Conservation (phyloP, 1,140 invertebrate genomes). For the Conus ventricosus region DNA sequence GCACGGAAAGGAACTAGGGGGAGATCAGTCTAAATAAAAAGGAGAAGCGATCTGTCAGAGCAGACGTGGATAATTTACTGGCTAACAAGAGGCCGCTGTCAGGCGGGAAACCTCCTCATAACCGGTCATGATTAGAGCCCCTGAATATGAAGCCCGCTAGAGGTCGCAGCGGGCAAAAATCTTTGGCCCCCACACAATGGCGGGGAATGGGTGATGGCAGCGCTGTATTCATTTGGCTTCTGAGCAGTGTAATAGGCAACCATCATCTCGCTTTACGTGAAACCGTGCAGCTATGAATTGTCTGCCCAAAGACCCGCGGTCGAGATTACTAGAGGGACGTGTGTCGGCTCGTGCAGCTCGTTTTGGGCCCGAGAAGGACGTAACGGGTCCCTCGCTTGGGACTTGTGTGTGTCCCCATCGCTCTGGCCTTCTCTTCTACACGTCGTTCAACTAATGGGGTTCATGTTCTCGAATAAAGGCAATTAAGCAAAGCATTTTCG, state of each 20-base stretch:
- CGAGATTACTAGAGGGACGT: conserved; percentile 20
- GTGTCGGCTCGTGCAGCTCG: conserved; percentile 3
- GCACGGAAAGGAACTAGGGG: conserved; percentile 1
- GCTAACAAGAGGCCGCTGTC: not conserved
- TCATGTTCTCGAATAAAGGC: conserved; percentile 51
- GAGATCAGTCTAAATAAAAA: conserved; percentile 29
- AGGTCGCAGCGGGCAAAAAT: conserved; percentile 31
- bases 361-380: not conserved
- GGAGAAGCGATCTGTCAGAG: conserved; percentile 2
- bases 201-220: conserved; percentile 20
- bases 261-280: conserved; percentile 28
- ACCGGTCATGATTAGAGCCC: conserved; percentile 19
- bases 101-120: conserved; percentile 13
- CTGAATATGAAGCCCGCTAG: conserved; percentile 17
- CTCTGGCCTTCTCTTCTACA: not conserved
- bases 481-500: conserved; percentile 53
- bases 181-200: conserved; percentile 23
- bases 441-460: conserved; percentile 37
- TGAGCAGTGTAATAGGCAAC: conserved; percentile 9
- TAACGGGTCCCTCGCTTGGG: not conserved
- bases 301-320: not conserved
- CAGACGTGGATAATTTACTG: conserved; percentile 10
- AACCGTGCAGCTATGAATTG: conserved; percentile 1
- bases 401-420: not conserved
- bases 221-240: not conserved